phyloP scores from a whole-genome alignment of 2,888 invertebrate species.

The Linnaemya tessellans region DNA sequence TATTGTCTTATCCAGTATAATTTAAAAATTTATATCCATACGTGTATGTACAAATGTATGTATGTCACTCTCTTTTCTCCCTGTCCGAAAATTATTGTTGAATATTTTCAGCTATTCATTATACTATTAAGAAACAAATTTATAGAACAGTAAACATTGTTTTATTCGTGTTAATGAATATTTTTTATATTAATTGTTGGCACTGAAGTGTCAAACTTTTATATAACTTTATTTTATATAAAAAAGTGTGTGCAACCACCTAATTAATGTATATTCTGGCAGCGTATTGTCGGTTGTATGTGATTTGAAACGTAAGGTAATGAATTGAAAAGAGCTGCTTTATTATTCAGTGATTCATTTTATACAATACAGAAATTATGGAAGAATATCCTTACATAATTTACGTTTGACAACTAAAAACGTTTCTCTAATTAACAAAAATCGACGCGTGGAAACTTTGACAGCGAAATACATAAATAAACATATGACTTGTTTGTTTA shows the following conservation, averaged over 20 bases:
- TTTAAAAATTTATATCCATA: too few species aligned
- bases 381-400: conserved; percentile 3
- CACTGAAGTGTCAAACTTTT: conserved; percentile 55
- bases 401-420: too few species aligned
- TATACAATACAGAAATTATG: conserved; percentile 17
- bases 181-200: conserved; percentile 46
- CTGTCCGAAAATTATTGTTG: neutral
- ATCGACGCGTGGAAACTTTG: too few species aligned
- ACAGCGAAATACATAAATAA: too few species aligned
- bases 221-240: conserved; percentile 1
- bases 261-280: conserved; percentile 26
- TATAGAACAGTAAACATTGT: neutral
- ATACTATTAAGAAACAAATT: neutral
- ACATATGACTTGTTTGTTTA: too few species aligned
- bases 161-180: neutral
- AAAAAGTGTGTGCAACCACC: neutral
- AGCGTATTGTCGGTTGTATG: conserved; percentile 16
- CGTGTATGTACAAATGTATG: neutral
- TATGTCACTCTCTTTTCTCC: neutral
- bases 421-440: too few species aligned
- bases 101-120: neutral
- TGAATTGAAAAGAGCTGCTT: conserved; percentile 12
- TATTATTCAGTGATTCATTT: neutral
- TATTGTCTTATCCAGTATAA: neutral
- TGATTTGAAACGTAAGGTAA: neutral